phyloP scores from a whole-genome alignment of 2,888 invertebrate genomes.

The Epistrophella euchroma region DNA sequence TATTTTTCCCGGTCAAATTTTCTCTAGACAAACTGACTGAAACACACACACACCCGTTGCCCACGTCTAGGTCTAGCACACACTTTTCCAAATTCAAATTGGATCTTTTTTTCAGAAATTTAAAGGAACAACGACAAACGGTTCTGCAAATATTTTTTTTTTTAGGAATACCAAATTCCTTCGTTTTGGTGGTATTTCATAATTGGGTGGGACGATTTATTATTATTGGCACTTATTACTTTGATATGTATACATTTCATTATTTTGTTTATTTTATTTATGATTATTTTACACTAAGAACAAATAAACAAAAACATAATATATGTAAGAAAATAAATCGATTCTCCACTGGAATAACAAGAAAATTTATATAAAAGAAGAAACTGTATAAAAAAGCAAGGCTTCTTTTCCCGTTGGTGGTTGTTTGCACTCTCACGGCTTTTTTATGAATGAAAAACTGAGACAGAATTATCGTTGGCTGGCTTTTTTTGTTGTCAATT shows the following conservation, averaged over 20 bases:
- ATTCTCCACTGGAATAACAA: constrained; percentile 3
- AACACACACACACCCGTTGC: constrained; percentile 22
- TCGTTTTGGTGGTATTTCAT: constrained; percentile 16
- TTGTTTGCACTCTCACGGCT: constrained; percentile 73
- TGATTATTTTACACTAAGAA: constrained; percentile 11
- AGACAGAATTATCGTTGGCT: constrained; percentile 49
- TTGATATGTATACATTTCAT: constrained; percentile 64
- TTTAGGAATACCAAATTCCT: constrained; percentile 38
- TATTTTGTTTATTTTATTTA: constrained; percentile 24
- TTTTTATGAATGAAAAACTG: constrained; percentile 74
- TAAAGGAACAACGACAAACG: constrained; percentile 16
- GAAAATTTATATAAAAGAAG: constrained; percentile 27
- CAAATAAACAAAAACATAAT: constrained; percentile 16
- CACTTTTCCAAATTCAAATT: constrained; percentile 51
- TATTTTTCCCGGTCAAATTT: constrained; percentile 47
- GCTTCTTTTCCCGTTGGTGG: constrained; percentile 23
- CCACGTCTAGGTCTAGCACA: background rate
- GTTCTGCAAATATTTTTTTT: constrained; percentile 24
- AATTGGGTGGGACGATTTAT: constrained; percentile 38
- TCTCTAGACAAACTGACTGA: background rate
- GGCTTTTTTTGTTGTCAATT: constrained; percentile 9
- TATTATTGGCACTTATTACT: constrained; percentile 48
- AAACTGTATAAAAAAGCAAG: constrained; percentile 41
- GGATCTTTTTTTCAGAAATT: background rate
- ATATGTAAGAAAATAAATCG: constrained; percentile 31